Base-by-base conservation (phyloP, 2,113 vertebrate species). In the Polypterus senegalus region DNA sequence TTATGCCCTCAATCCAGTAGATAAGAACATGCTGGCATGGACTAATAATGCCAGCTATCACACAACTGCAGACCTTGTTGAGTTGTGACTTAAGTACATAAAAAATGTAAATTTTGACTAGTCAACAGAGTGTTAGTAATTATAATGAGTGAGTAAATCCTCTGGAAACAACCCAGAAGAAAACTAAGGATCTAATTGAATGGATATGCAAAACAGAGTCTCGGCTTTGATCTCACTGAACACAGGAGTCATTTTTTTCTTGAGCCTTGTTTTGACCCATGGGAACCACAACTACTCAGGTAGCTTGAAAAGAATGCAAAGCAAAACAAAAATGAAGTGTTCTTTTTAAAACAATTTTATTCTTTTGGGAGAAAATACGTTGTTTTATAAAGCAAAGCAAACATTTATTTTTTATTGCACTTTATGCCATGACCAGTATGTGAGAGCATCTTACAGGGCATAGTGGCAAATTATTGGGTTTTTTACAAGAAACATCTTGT, bases 141-240 rank as follows among this genome's bases (percentile, higher is more conserved):
- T 64, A 64, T 64, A 44, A 52, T 5, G 57, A 59, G 57, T 61
- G 47, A 60, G 3, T 63, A 49, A 59, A 59, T 54, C 57, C 63
- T 27, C 63, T 59, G 49, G 11, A 49, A 52, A 58, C 57, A 51
- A 27, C 27, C 53, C 43, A 46, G 5, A 49, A 64, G 44, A 11
- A 27, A 27, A 27, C 27, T 27, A 27, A 27, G 27, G 27, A 27
- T 27, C 27, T 27, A 27, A 11, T n/a, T n/a, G 54, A 55, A 43
- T 53, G 53, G 49, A 63, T 47, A 47, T 51, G 58, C 49, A 49
- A 46, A 59, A 51, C n/a, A 59, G 45, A 7, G 44, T 7, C 54
- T 49, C 46, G 45, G 7, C 57, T 59, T 59, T 59, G 57, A 64
- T 53, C 57, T 59, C 49, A 27, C 52, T 54, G 47, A 27, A 48